These are phyloP conservation scores for Alligator mississippiensis DNA, from an alignment of 2,113 vertebrate species.

Conservation along the genomic window DNA sequence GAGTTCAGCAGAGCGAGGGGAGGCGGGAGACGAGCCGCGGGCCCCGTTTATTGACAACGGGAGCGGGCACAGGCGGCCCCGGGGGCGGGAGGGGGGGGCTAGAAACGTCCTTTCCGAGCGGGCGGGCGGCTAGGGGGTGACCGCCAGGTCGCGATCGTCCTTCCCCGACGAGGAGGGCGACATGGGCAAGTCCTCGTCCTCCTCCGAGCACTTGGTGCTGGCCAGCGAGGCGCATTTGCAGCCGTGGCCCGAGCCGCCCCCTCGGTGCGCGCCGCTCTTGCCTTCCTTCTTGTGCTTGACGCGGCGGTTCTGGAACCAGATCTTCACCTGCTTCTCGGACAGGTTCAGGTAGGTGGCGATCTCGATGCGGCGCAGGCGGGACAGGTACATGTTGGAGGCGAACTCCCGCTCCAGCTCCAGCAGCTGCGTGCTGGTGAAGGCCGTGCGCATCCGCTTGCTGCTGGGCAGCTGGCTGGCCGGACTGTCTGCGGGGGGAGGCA, in stretches of 20 bases:
- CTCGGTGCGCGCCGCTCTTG: constrained; percentile 86
- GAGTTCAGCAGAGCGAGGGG: too few species aligned
- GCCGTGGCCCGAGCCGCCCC: constrained; percentile 79
- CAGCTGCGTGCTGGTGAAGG: constrained; percentile 99
- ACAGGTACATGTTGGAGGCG: constrained; percentile 99
- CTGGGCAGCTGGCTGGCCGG: constrained; percentile 92
- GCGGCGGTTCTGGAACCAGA: constrained; percentile 99
- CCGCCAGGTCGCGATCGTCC: constrained; percentile 92
- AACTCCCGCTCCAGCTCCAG: constrained; percentile 98
- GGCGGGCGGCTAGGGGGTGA: constrained; percentile 80
- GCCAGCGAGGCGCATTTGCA: constrained; percentile 96
- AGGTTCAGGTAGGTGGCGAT: constrained; percentile 99
- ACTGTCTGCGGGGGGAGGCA: constrained; percentile 82
- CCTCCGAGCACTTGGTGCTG: constrained; percentile 89
- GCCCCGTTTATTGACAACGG: too few species aligned
- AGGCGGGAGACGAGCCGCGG: too few species aligned
- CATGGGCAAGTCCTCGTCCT: constrained; percentile 92
- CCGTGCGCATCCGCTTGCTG: constrained; percentile 98
- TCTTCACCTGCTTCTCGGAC: constrained; percentile 99
- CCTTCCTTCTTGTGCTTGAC: constrained; percentile 99
- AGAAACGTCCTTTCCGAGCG: too few species aligned
- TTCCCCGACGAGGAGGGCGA: constrained; percentile 96
- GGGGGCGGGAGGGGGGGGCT: not conserved
- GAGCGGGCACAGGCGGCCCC: too few species aligned
- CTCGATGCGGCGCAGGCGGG: constrained; percentile 96